Base-by-base conservation (phyloP, 2,113 vertebrate genomes). In the Apodemus sylvaticus region DNA sequence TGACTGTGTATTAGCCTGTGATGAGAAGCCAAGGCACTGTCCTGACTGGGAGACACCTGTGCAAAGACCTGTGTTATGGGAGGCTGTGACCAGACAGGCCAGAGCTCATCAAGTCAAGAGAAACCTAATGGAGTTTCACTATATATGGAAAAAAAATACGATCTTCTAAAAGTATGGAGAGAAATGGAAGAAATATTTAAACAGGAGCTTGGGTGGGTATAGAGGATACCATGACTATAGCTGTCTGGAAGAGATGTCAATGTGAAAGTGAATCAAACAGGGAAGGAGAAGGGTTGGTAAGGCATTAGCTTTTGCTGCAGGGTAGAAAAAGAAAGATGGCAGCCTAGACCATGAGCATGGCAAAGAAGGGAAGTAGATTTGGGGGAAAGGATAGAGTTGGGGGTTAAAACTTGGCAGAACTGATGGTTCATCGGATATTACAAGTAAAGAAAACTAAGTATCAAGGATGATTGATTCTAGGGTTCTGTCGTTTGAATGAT, bases 71-170 rank as follows among this genome's bases (percentile, higher is more conserved):
- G 1, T 6, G 2, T 7, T 3, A 71, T n/a, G 19, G 26, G 79
- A 77, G 14, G 16, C 26, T 0, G 0, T 5, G 6, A 70, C 58
- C 13, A 0, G 0, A 0, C 1, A 22, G 76, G 17, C 20, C 2
- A 4, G 17, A 51, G 42, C 48, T 0, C 83, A 42, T n/a, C 11
- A 64, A 78, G 66, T 36, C 31, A 17, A 62, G 10, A 55, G 45
- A 6, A 26, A 45, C 16, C 9, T 7, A 3, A 34, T 0, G 17
- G 12, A 11, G 3, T 76, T 66, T 73, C 34, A 3, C 2, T 24
- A n/a, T n/a, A 20, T 53, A 5, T 48, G 29, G 8, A 71, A 55
- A 83, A 78, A 51, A 83, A 2, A 1, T 16, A 6, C 62, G 39
- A 29, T 22, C 71, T 45, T 51, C 22, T 81, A 5, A 73, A 93